phyloP scores from a whole-genome alignment of 1,140 invertebrate species.

The Drosophila ironensis region DNA sequence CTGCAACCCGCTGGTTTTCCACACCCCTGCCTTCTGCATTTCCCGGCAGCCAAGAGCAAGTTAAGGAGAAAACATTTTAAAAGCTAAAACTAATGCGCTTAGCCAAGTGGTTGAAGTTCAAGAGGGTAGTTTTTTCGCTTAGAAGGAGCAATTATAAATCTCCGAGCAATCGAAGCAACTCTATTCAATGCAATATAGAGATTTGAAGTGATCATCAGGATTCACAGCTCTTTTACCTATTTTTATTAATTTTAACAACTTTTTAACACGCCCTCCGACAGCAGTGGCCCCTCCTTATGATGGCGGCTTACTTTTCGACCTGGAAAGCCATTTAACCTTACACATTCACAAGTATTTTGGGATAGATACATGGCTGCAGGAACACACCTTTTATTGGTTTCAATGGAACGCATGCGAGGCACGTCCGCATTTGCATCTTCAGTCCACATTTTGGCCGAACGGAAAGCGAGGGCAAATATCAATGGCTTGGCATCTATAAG shows the following conservation, averaged over 20 bases:
- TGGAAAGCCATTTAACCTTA: conserved; percentile 64
- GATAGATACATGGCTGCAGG: conserved; percentile 28
- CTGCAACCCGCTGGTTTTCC: neutral
- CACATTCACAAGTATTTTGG: too few relatives aligned
- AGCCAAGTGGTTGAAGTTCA: conserved; percentile 2
- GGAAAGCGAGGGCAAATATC: conserved; percentile 53
- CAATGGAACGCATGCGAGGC: conserved; percentile 59
- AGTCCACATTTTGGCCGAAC: conserved; percentile 57
- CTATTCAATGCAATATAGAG: too few relatives aligned
- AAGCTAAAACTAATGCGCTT: conserved; percentile 58
- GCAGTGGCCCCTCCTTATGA: neutral
- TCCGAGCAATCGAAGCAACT: too few relatives aligned
- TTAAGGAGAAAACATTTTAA: conserved; percentile 37
- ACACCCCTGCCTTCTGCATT: conserved; percentile 10
- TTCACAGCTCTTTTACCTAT: too few relatives aligned
- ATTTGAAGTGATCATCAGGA: too few relatives aligned
- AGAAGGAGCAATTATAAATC: too few relatives aligned
- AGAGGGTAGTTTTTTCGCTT: conserved; percentile 2
- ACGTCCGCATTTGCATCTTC: conserved; percentile 63
- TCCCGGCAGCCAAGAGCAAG: conserved; percentile 46
- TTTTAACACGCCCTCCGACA: neutral
- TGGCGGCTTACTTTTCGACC: conserved; percentile 20
- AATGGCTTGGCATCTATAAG: conserved; percentile 60
- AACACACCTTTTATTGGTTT: conserved; percentile 47
- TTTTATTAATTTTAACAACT: too few relatives aligned